These are phyloP conservation scores for Silurus meridionalis DNA, from an alignment of 2,113 vertebrate species.

Conservation along the genomic window DNA sequence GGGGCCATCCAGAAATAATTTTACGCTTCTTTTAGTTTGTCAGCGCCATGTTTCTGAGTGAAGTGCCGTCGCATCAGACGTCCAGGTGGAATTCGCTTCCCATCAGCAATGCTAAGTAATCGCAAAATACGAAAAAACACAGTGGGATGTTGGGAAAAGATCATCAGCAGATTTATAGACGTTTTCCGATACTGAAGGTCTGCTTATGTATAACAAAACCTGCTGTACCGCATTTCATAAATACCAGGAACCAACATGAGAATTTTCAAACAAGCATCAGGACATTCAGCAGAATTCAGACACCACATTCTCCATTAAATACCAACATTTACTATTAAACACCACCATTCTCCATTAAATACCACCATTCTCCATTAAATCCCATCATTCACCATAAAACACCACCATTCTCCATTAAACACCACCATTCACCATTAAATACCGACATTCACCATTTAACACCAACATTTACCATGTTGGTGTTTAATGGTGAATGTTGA, in stretches of 20 bases:
- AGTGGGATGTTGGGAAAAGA: neutral
- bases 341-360: neutral
- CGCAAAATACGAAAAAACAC: conserved; percentile 22
- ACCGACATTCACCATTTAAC: neutral
- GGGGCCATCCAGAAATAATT: conserved; percentile 41
- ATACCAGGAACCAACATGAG: neutral
- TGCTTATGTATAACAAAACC: neutral
- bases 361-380: neutral
- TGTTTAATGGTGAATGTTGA: neutral
- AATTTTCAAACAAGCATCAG: neutral
- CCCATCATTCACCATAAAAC: neutral
- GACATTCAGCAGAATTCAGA: neutral
- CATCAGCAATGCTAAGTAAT: conserved; percentile 15
- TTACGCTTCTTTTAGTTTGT: conserved; percentile 36
- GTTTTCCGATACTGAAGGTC: neutral
- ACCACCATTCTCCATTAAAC: neutral
- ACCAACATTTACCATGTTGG: neutral
- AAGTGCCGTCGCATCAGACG: neutral
- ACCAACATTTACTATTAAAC: neutral
- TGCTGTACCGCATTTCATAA: neutral
- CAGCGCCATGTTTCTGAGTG: conserved; percentile 16
- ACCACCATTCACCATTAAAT: neutral
- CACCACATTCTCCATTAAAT: neutral
- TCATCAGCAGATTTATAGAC: conserved; percentile 5
- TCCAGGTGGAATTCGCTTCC: conserved; percentile 24